phyloP scores from a whole-genome alignment of 2,888 invertebrate genomes.

The Chymomyza amoena region DNA sequence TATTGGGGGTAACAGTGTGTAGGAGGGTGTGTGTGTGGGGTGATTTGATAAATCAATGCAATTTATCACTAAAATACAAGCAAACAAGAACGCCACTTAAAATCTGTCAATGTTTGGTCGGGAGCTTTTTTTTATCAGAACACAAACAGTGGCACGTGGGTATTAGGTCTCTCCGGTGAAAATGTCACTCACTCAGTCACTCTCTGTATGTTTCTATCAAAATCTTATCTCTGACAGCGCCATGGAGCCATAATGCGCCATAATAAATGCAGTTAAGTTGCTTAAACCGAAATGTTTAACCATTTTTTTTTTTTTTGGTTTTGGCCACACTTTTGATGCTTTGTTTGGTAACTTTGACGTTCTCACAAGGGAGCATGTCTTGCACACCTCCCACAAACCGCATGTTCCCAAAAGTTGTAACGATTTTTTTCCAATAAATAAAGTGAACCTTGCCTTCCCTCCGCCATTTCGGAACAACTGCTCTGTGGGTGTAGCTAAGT shows the following conservation, averaged over 20 bases:
- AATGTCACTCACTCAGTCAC: neutral
- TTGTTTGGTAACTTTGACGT: neutral
- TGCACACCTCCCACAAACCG: neutral
- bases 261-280: constrained; percentile 62
- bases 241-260: constrained; percentile 49
- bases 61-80: constrained; percentile 52
- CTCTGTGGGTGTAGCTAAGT: too few relatives aligned
- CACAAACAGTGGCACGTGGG: constrained; percentile 43
- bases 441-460: neutral
- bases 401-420: neutral
- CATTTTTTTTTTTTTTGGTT: constrained; percentile 7
- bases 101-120: constrained; percentile 44
- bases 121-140: constrained; percentile 47
- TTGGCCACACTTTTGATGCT: neutral
- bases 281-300: constrained; percentile 12
- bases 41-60: constrained; percentile 67
- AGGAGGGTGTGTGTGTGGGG: constrained; percentile 19
- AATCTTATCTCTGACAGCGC: constrained; percentile 55
- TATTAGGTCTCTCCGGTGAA: neutral
- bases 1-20: too few relatives aligned
- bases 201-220: constrained; percentile 1
- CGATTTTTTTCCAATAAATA: neutral
- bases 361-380: neutral
- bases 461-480: neutral
- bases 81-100: constrained; percentile 53